phyloP scores from a whole-genome alignment of 2,113 vertebrate genomes.

The Puffinus mauretanicus region DNA sequence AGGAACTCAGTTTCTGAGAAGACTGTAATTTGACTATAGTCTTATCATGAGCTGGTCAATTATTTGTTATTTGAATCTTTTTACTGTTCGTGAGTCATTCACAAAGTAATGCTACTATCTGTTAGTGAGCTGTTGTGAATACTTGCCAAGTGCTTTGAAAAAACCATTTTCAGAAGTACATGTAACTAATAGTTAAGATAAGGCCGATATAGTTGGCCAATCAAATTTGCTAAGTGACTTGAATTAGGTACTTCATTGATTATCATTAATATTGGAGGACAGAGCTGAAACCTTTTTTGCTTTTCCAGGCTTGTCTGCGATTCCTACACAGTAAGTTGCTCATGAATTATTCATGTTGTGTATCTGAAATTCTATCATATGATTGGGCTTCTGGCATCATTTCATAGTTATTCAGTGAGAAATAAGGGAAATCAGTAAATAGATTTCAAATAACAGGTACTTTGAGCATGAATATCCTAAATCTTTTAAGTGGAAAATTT shows the following conservation, averaged over 20 bases:
- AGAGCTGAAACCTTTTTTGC: neutral
- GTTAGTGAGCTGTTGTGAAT: neutral
- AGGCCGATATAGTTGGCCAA: neutral
- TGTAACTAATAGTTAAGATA: neutral
- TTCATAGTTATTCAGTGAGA: neutral
- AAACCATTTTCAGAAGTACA: neutral
- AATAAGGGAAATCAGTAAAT: neutral
- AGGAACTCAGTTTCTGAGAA: neutral
- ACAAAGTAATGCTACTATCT: slow-evolving; percentile 14
- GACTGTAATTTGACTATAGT: neutral
- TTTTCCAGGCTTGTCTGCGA: neutral
- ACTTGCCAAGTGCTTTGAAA: neutral
- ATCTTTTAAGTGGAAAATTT: neutral
- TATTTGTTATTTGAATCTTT: slow-evolving; percentile 39
- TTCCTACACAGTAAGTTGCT: neutral
- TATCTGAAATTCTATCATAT: neutral
- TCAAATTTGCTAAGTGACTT: neutral
- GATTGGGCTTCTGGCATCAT: neutral
- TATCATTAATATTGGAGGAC: neutral
- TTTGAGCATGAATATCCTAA: neutral
- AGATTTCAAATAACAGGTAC: neutral
- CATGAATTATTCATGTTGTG: neutral
- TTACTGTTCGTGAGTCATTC: slow-evolving; percentile 65
- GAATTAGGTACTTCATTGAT: neutral
- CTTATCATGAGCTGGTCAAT: slow-evolving; percentile 51